These are phyloP conservation scores for Hyposmocoma kahamanoa DNA, from an alignment of 1,140 invertebrate genomes.

Conservation along the genomic window DNA sequence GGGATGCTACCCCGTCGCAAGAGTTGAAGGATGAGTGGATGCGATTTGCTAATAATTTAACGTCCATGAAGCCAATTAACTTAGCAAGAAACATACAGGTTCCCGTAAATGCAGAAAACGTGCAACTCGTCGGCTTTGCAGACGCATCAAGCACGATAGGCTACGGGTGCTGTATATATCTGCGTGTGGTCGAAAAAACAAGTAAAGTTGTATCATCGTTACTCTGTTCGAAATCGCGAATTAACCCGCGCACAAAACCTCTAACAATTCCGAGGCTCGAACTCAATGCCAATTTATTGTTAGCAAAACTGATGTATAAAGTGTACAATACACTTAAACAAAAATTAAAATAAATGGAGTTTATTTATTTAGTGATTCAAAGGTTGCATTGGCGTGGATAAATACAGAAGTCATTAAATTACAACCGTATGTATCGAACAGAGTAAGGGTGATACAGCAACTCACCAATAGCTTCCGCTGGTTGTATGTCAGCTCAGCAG, in stretches of 20 bases:
- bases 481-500: conserved; percentile 12
- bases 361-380: conserved; percentile 39
- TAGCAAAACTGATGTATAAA: no score
- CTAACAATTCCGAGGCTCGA: conserved; percentile 27
- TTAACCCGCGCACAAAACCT: conserved; percentile 28
- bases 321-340: background rate
- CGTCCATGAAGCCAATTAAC: conserved; percentile 1
- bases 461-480: conserved; percentile 6
- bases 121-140: conserved; percentile 6
- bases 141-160: conserved; percentile 15
- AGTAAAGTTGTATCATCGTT: conserved; percentile 7
- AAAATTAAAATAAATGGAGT: background rate
- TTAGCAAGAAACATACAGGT: conserved; percentile 4
- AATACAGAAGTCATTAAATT: conserved; percentile 16
- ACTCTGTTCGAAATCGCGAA: conserved; percentile 28
- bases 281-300: conserved; percentile 34
- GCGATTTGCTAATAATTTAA: conserved; percentile 6
- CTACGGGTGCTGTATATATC: conserved; percentile 31
- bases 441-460: conserved; percentile 38
- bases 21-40: background rate
- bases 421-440: conserved; percentile 46
- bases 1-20: background rate
- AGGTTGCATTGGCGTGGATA: conserved; percentile 43
- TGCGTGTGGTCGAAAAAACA: conserved; percentile 7
- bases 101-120: background rate